A percentile compares a stretch with the other conserved stretches of the same genome.
These are phyloP conservation scores for Semnornis frantzii DNA, from an alignment of 2,113 vertebrate genomes.

Conservation along the genomic window DNA sequence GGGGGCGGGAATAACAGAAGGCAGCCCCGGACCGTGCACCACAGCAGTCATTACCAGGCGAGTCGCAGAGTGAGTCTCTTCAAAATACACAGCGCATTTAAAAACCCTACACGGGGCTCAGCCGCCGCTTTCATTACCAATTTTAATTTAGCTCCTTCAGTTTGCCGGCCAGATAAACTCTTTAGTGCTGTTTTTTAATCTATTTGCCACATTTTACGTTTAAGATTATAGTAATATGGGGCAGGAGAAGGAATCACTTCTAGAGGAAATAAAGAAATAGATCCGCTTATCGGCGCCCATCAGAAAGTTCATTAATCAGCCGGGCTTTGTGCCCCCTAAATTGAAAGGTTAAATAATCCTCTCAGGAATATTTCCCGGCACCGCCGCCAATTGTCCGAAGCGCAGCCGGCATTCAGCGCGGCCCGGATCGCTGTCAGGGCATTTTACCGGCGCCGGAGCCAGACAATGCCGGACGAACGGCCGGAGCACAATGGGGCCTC, in stretches of 20 bases:
- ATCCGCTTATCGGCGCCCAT: conserved; percentile 86
- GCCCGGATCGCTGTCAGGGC: conserved; percentile 82
- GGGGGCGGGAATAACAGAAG: conserved; percentile 79
- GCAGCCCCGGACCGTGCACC: conserved; percentile 79
- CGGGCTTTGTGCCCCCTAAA: conserved; percentile 89
- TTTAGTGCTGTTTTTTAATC: conserved; percentile 86
- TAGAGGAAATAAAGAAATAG: conserved; percentile 86
- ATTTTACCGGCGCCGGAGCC: conserved; percentile 83
- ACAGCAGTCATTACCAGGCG: conserved; percentile 83
- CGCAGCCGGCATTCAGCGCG: conserved; percentile 81
- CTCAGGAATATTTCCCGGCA: conserved; percentile 84
- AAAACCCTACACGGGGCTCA: conserved; percentile 82
- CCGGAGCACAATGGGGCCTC: conserved; percentile 75
- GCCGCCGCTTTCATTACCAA: conserved; percentile 83
- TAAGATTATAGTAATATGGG: conserved; percentile 87
- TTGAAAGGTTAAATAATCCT: conserved; percentile 92
- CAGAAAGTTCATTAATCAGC: conserved; percentile 92
- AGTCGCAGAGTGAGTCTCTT: conserved; percentile 83
- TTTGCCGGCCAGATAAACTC: conserved; percentile 87
- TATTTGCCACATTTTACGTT: conserved; percentile 88
- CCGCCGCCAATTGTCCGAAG: conserved; percentile 81
- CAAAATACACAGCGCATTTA: conserved; percentile 83
- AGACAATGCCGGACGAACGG: conserved; percentile 85
- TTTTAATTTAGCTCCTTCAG: conserved; percentile 87
- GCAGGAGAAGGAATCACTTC: conserved; percentile 85